A percentile compares a stretch with the other conserved stretches of the same genome.
Conservation (phyloP, 2,797 vertebrate species). For the Ataeniobius toweri region DNA sequence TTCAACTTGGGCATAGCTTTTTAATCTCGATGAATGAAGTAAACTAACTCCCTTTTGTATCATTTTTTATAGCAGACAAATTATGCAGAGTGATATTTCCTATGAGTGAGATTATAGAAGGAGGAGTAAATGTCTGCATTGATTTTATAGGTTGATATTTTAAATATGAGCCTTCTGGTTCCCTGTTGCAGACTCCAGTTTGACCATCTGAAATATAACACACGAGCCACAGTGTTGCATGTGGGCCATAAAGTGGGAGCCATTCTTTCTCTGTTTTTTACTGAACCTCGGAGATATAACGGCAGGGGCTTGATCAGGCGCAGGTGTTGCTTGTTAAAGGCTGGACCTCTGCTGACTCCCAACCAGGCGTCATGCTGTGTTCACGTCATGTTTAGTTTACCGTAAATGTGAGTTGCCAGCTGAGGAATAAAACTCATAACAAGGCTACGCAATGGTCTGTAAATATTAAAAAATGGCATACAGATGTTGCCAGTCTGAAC, state of each 20-base stretch:
- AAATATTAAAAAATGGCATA: constrained; percentile 9
- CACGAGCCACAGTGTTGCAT: constrained; percentile 32
- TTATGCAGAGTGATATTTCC: neutral
- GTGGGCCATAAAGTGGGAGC: constrained; percentile 30
- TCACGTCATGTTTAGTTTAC: constrained; percentile 49
- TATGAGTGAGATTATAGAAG: constrained; percentile 3
- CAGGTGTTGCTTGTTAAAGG: constrained; percentile 62
- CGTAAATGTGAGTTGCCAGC: constrained; percentile 39
- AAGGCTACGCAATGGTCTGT: constrained; percentile 9
- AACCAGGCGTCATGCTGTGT: constrained; percentile 45
- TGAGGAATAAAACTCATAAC: constrained; percentile 19
- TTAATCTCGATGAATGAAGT: neutral
- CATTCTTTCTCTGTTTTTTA: constrained; percentile 29
- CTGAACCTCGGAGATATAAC: constrained; percentile 48
- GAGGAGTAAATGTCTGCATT: constrained; percentile 5
- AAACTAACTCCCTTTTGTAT: neutral
- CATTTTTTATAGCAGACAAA: neutral
- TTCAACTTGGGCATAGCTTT: neutral
- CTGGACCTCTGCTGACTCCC: constrained; percentile 45
- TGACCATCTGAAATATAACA: constrained; percentile 25
- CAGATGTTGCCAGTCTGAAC: constrained; percentile 25
- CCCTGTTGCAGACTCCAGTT: constrained; percentile 3
- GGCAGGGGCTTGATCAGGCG: constrained; percentile 48
- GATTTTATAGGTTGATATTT: constrained; percentile 26
- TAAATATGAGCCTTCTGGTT: constrained; percentile 18